Conservation (phyloP, 2,888 invertebrate species). For the Matsumyia berberina region DNA sequence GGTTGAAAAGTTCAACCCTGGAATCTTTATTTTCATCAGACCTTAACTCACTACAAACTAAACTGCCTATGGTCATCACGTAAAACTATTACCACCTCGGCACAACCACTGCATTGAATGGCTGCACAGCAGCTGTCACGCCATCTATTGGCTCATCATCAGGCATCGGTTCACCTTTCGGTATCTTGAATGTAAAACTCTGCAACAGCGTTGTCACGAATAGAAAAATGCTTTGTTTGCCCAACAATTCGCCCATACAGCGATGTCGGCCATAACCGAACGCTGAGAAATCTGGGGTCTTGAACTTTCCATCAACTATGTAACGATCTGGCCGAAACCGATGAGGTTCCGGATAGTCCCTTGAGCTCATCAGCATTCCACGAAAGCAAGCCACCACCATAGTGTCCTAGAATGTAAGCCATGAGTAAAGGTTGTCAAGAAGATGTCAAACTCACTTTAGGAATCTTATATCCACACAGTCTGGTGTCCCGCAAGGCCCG, state of each 20-base stretch:
- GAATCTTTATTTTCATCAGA: background rate
- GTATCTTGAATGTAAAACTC: constrained; percentile 88
- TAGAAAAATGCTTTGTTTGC: constrained; percentile 91
- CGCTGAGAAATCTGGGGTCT: constrained; percentile 90
- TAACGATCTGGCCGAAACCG: constrained; percentile 91
- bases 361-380: constrained; percentile 88
- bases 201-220: constrained; percentile 91
- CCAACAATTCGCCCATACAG: constrained; percentile 92
- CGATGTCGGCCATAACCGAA: constrained; percentile 92
- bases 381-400: constrained; percentile 92
- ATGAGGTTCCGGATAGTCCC: constrained; percentile 89
- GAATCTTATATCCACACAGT: constrained; percentile 90
- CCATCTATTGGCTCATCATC: constrained; percentile 90
- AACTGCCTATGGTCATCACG: no score
- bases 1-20: no score
- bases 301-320: constrained; percentile 86
- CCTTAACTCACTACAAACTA: background rate
- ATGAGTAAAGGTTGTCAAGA: background rate
- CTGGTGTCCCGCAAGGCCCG: constrained; percentile 90
- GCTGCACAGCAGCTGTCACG: constrained; percentile 90
- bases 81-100: constrained; percentile 82
- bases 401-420: constrained; percentile 87
- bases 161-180: constrained; percentile 88
- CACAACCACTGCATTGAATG: constrained; percentile 88
- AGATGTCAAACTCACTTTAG: constrained; percentile 86